Evolutionary conservation across 2,113 vertebrate species (phyloP).

Genomic region (Polypterus senegalus): DNA sequence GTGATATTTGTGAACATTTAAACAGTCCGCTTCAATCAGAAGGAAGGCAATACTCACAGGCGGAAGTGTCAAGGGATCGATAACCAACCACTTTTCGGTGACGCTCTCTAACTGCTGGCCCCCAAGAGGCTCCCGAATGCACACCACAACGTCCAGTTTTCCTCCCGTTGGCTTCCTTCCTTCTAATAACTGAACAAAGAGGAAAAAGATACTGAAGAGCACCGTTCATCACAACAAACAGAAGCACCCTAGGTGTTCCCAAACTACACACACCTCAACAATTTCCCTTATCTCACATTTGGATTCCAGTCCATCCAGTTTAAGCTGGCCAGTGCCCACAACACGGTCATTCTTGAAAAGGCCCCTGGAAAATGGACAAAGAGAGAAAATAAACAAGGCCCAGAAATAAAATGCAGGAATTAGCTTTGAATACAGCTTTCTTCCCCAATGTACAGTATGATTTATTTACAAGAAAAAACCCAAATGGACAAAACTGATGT

Average conservation of each 20-base stretch:
- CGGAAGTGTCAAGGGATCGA: constrained; percentile 44
- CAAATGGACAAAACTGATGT: too few species aligned
- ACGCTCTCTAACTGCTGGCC: constrained; percentile 60
- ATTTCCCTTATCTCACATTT: constrained; percentile 68
- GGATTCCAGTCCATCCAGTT: constrained; percentile 64
- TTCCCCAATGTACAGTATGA: too few species aligned
- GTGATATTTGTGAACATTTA: constrained; percentile 23
- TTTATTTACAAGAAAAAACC: too few species aligned
- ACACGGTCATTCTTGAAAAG: constrained; percentile 72
- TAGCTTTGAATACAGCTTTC: too few species aligned
- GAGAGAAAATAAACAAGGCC: too few species aligned
- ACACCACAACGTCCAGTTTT: constrained; percentile 66
- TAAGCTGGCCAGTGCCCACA: constrained; percentile 70
- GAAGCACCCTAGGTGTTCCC: background rate
- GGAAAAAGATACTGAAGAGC: background rate
- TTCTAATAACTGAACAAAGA: constrained; percentile 55
- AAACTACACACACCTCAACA: constrained; percentile 51
- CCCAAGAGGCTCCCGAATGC: constrained; percentile 66
- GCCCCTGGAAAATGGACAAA: constrained; percentile 39
- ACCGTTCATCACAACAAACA: background rate
- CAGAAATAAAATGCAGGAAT: too few species aligned
- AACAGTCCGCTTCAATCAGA: constrained; percentile 20
- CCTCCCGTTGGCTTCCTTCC: constrained; percentile 75
- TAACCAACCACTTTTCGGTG: constrained; percentile 74
- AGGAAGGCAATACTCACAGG: constrained; percentile 18